phyloP scores from a whole-genome alignment of 2,888 invertebrate species.

The Keiferia lycopersicella region DNA sequence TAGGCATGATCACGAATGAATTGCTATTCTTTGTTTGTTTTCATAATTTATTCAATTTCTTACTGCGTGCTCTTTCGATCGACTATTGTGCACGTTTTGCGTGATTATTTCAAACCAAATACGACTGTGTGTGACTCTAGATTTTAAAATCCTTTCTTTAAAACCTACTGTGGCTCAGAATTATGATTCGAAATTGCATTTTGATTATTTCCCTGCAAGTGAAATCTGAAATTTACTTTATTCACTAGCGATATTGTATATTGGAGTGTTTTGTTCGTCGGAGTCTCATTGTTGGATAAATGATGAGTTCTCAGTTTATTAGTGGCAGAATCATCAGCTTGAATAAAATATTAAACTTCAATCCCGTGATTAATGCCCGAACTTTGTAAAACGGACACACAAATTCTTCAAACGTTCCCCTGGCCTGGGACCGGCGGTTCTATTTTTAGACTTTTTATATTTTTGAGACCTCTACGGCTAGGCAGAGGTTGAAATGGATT shows the following conservation, averaged over 20 bases:
- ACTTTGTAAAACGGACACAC: background rate
- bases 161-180: background rate
- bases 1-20: conserved; percentile 48
- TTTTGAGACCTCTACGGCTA: background rate
- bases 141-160: background rate
- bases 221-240: conserved; percentile 4
- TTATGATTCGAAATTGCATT: background rate
- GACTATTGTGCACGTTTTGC: conserved; percentile 53
- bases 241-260: conserved; percentile 42
- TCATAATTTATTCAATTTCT: conserved; percentile 66
- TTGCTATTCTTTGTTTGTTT: conserved; percentile 51
- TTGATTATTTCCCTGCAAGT: background rate
- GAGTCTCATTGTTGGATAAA: conserved; percentile 41
- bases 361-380: conserved; percentile 7
- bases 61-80: conserved; percentile 62
- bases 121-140: no score
- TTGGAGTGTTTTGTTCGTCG: conserved; percentile 38
- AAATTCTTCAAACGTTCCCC: background rate
- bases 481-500: background rate
- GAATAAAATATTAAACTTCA: conserved; percentile 9
- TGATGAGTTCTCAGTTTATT: conserved; percentile 35
- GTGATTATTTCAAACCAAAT: conserved; percentile 34
- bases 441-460: background rate
- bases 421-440: no score
- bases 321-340: conserved; percentile 19